phyloP scores from a whole-genome alignment of 2,113 vertebrate genomes.

The Oenanthe melanoleuca region DNA sequence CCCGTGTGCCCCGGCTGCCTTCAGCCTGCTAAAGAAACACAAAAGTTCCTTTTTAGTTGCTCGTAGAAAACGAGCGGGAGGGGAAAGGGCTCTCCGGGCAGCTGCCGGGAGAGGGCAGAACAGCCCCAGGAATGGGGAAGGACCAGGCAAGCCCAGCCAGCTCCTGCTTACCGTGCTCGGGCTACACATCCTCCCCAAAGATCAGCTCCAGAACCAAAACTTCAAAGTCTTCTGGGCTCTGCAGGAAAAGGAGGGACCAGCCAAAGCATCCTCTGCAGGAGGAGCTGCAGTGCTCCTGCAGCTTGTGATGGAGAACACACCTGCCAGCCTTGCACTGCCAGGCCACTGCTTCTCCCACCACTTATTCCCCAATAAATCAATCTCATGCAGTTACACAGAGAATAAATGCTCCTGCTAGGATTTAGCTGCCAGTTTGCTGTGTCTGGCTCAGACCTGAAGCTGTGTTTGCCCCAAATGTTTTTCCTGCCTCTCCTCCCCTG shows the following conservation, averaged over 20 bases:
- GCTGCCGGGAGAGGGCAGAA: slow-evolving; percentile 40
- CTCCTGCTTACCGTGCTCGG: accelerated
- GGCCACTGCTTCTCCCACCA: accelerated
- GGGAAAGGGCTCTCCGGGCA: neutral
- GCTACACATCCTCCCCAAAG: neutral
- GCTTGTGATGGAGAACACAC: neutral
- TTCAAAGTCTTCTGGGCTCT: neutral
- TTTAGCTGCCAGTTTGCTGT: neutral
- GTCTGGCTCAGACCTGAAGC: neutral
- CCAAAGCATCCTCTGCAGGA: neutral
- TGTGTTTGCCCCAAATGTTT: neutral
- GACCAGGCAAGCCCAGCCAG: neutral
- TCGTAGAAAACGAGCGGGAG: accelerated
- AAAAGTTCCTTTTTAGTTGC: neutral
- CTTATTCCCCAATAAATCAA: neutral
- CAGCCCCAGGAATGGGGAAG: neutral
- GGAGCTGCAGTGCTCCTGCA: neutral
- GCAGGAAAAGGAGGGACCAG: neutral
- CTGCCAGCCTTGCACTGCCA: neutral
- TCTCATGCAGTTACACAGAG: neutral
- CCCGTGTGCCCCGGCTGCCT: neutral
- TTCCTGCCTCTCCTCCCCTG: neutral
- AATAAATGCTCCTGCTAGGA: neutral
- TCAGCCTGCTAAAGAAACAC: neutral
- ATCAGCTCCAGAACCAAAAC: neutral